phyloP scores from a whole-genome alignment of 2,888 invertebrate species.

The Thereva unica region DNA sequence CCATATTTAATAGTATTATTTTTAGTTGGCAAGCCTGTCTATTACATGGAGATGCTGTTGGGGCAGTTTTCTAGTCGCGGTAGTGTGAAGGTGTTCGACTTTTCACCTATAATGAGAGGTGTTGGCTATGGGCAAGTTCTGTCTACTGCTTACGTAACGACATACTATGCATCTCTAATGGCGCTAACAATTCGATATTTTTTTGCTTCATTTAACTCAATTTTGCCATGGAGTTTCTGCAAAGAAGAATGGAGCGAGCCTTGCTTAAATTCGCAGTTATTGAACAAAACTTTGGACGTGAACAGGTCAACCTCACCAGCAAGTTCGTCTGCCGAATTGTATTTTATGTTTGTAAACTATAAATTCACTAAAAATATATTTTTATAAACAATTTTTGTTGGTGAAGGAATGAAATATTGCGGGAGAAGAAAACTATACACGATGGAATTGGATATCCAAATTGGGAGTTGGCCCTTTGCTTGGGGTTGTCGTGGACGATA shows the following conservation, averaged over 20 bases:
- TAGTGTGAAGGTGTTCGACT: slow-evolving; percentile 67
- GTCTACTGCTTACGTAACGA: slow-evolving; percentile 63
- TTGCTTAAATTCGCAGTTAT: slow-evolving; percentile 51
- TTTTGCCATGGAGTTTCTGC: slow-evolving; percentile 68
- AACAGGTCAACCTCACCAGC: slow-evolving; percentile 37
- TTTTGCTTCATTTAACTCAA: slow-evolving; percentile 64
- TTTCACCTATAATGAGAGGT: slow-evolving; percentile 70
- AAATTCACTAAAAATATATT: not conserved
- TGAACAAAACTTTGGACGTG: slow-evolving; percentile 1
- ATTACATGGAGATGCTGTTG: slow-evolving; percentile 72
- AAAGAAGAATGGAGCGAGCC: slow-evolving; percentile 60
- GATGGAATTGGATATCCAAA: slow-evolving; percentile 63
- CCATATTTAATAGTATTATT: slow-evolving; percentile 68
- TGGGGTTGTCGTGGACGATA: slow-evolving; percentile 62
- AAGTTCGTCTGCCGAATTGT: slow-evolving; percentile 56
- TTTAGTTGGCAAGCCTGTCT: slow-evolving; percentile 69
- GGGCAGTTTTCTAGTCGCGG: slow-evolving; percentile 75
- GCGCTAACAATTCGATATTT: slow-evolving; percentile 68
- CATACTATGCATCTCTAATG: slow-evolving; percentile 71
- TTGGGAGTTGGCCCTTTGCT: slow-evolving; percentile 61
- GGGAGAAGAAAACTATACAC: slow-evolving; percentile 59
- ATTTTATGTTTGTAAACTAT: slow-evolving; percentile 55
- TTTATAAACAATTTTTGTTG: slow-evolving; percentile 1
- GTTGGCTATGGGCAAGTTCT: slow-evolving; percentile 64
- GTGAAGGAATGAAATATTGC: slow-evolving; percentile 60